Percentiles rank a stretch among this genome's conserved stretches.
Evolutionary conservation across 2,113 vertebrate species (phyloP).

Genomic region (Etheostoma cragini): DNA sequence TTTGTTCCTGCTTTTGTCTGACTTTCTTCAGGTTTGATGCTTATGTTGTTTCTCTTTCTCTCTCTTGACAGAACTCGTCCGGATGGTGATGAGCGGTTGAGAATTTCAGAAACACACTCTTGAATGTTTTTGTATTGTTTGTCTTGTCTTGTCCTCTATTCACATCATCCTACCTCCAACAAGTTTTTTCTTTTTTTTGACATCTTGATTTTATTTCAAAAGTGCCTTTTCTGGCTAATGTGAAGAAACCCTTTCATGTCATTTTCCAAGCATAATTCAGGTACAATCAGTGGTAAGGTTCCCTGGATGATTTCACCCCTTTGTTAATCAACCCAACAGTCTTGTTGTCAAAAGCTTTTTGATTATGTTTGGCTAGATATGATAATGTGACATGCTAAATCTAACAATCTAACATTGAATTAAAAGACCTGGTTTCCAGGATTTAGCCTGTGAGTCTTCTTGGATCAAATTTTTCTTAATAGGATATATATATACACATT

Average conservation of each 20-base stretch:
- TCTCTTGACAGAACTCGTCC: slow-evolving; percentile 88
- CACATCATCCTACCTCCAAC: slow-evolving; percentile 39
- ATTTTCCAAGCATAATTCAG: slow-evolving; percentile 37
- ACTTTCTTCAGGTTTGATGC: background rate
- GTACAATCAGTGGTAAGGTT: slow-evolving; percentile 38
- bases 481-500: background rate
- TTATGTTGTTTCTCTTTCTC: slow-evolving; percentile 11
- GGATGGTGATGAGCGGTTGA: slow-evolving; percentile 94
- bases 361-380: slow-evolving; percentile 32
- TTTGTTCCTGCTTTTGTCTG: slow-evolving; percentile 8
- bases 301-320: slow-evolving; percentile 7
- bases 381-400: slow-evolving; percentile 63
- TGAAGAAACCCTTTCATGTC: slow-evolving; percentile 58
- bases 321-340: slow-evolving; percentile 14
- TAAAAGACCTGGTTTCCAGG: slow-evolving; percentile 67
- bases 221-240: slow-evolving; percentile 81
- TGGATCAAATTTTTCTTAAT: background rate
- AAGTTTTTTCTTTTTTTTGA: slow-evolving; percentile 15
- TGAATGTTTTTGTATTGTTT: slow-evolving; percentile 44
- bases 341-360: slow-evolving; percentile 19
- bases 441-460: slow-evolving; percentile 42
- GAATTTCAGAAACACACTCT: slow-evolving; percentile 46
- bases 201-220: slow-evolving; percentile 64
- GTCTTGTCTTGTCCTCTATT: slow-evolving; percentile 32
- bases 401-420: slow-evolving; percentile 74